Base-by-base conservation (phyloP, 2,797 vertebrate genomes). In the Chromis chromis region DNA sequence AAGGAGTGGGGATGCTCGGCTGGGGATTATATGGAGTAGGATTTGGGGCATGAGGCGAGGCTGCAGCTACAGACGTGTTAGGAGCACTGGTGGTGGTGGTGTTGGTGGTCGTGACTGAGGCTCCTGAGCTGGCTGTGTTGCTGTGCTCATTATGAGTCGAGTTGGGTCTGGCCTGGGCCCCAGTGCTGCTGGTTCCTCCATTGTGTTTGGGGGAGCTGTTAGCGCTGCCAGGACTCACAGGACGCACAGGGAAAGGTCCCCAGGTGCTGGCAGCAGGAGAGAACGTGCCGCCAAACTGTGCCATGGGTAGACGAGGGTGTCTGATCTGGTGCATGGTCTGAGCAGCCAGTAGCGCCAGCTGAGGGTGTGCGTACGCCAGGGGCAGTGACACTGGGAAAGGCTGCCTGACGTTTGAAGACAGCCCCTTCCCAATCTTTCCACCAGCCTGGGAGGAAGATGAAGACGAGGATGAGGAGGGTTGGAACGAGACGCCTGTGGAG, bases 301-400 rank as follows among this genome's bases (percentile, higher is more conserved):
- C 97, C 97, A 99, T 97, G 63, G 98, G 98, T 87, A 99, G 94
- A 74, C 97, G 97, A 84, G 98, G 97, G 90, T 99, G 98, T 76
- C 98, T 95, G 90, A 99, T 98, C 93, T 99, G 98, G 92, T 99
- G 98, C 96, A 99, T 98, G 94, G 98, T 98, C 93, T 99, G 98
- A 76, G 97, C 97, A 76, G 98, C 97, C 85, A 99, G 93, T 58
- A 99, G 93, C 74, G 98, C 97, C 92, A 99, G 96, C 93, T 99
- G 98, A 82, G 97, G 98, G 87, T 99, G 97, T 79, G 97, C 96
- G 63, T 99, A 98, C 56, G 98, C 97, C 82, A 99, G 92, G 31
- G 97, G 97, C 81, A 99, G 94, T 71, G 98, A 98, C 81, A 99
- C 98, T 0, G 92, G 92, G 79, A 99, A 99, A 67, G 97, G 96